phyloP scores from a whole-genome alignment of 2,113 vertebrate species.

The Mellivora capensis region DNA sequence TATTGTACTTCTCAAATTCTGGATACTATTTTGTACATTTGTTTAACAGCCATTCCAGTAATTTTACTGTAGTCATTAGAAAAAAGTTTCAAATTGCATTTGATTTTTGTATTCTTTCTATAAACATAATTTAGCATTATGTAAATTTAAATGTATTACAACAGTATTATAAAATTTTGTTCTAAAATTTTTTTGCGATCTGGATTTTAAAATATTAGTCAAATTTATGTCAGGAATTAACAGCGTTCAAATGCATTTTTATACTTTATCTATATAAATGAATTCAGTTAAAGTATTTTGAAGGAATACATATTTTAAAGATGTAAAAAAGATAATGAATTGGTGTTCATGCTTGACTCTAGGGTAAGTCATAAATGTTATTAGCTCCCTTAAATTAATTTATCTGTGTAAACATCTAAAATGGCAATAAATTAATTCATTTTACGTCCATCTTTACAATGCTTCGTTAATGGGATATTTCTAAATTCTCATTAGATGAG shows the following conservation, averaged over 20 bases:
- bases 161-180: constrained; percentile 10
- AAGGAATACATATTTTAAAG: constrained; percentile 11
- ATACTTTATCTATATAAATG: neutral
- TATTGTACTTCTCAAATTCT: neutral
- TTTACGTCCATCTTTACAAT: neutral
- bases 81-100: neutral
- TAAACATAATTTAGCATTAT: neutral
- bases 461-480: neutral
- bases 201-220: constrained; percentile 24
- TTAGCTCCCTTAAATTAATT: neutral
- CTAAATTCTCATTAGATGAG: neutral
- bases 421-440: neutral
- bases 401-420: neutral
- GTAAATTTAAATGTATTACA: neutral
- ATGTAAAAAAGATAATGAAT: neutral
- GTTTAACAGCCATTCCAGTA: neutral
- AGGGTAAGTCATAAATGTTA: neutral
- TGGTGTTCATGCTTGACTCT: neutral
- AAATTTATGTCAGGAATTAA: neutral
- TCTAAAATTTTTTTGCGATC: neutral
- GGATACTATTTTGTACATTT: neutral
- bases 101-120: neutral
- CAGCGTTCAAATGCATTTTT: neutral
- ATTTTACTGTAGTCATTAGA: neutral
- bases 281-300: constrained; percentile 22